Percentiles rank a stretch among this genome's conserved stretches.
phyloP scores from a whole-genome alignment of 1,140 invertebrate species.

The Trinorchestia longiramus region DNA sequence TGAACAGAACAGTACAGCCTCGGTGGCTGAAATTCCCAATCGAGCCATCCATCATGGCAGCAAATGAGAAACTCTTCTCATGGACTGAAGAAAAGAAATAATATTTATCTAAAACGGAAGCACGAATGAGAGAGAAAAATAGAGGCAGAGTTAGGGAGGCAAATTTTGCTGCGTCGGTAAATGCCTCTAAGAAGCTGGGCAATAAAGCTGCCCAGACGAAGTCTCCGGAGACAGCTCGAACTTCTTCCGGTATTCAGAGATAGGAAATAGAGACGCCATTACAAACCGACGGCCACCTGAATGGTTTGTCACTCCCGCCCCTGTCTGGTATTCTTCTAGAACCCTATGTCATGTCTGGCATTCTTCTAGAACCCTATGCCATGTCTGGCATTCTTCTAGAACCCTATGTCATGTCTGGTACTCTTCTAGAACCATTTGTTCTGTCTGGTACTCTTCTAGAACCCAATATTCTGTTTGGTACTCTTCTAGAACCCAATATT shows the following conservation, averaged over 20 bases:
- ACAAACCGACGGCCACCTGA: neutral
- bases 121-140: neutral
- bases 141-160: conserved; percentile 2
- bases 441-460: too few relatives aligned
- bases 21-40: neutral
- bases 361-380: neutral
- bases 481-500: too few relatives aligned
- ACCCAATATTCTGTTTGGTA: too few relatives aligned
- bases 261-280: conserved; percentile 44
- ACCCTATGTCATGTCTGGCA: neutral
- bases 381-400: neutral
- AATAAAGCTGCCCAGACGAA: conserved; percentile 25
- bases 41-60: neutral
- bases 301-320: neutral
- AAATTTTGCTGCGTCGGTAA: conserved; percentile 29
- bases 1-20: neutral
- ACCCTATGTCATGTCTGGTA: neutral
- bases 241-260: conserved; percentile 37
- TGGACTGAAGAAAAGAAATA: neutral
- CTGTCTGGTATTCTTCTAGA: neutral
- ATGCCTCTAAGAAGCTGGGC: conserved; percentile 26
- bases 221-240: conserved; percentile 9
- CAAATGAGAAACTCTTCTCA: neutral
- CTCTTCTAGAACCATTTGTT: neutral
- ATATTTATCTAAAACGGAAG: neutral